Percentiles rank a stretch among this genome's conserved stretches.
Evolutionary conservation across 2,888 invertebrate genomes (phyloP).

Genomic region (Fissipunctia ypsillon): DNA sequence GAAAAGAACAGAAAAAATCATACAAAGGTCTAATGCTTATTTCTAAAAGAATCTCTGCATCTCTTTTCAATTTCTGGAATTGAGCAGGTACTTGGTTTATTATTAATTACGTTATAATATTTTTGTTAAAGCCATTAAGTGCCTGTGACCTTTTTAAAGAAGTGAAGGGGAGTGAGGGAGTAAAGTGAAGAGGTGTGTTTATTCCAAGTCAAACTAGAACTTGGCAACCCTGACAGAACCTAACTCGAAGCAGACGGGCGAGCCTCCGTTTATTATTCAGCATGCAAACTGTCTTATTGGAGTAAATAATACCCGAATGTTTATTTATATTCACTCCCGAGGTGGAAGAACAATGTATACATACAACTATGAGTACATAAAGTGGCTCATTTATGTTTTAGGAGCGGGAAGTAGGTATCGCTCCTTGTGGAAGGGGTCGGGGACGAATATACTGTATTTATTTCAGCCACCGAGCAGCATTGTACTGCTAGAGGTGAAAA

Average conservation of each 20-base stretch:
- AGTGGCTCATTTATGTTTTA: slow-evolving; percentile 23
- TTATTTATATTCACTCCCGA: slow-evolving; percentile 48
- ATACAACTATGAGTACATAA: slow-evolving; percentile 10
- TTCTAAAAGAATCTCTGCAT: too few relatives aligned
- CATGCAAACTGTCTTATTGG: slow-evolving; percentile 66
- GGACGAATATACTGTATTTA: neutral
- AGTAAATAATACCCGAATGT: slow-evolving; percentile 61
- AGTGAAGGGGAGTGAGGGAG: too few relatives aligned
- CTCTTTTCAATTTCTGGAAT: too few relatives aligned
- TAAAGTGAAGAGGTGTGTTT: too few relatives aligned
- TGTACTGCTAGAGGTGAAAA: too few relatives aligned
- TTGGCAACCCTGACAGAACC: slow-evolving; percentile 50
- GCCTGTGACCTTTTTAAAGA: too few relatives aligned
- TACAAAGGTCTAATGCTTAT: too few relatives aligned
- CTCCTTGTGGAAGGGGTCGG: neutral
- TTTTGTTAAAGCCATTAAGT: too few relatives aligned
- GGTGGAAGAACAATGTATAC: slow-evolving; percentile 23
- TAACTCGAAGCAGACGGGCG: slow-evolving; percentile 51
- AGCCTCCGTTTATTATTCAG: slow-evolving; percentile 64
- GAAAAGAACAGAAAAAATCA: too few relatives aligned
- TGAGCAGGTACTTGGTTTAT: too few relatives aligned
- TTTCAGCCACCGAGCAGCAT: neutral
- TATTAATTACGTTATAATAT: too few relatives aligned
- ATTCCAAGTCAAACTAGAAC: too few relatives aligned
- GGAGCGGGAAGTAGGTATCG: neutral